phyloP scores from a whole-genome alignment of 1,140 invertebrate genomes.

The Rhagoletis pomonella region DNA sequence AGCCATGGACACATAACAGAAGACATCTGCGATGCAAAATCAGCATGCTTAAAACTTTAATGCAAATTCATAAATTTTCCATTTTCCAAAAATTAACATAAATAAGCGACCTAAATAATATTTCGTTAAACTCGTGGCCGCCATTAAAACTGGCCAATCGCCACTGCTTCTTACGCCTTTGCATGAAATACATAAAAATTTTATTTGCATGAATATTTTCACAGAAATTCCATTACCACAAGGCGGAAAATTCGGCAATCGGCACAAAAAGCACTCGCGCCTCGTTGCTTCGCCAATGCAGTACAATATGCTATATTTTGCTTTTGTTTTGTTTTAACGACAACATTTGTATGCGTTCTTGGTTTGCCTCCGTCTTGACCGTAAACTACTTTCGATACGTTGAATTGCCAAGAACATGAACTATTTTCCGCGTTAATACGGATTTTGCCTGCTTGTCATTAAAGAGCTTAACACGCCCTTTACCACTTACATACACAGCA shows the following conservation, averaged over 20 bases:
- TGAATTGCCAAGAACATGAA: not conserved
- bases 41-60: not conserved
- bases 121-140: not conserved
- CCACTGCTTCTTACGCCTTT: not conserved
- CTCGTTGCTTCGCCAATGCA: conserved; percentile 16
- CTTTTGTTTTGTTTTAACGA: not conserved
- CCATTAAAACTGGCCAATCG: not conserved
- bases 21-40: no score
- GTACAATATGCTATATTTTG: conserved; percentile 6
- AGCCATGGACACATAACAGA: no score
- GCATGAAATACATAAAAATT: not conserved
- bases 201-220: conserved; percentile 21
- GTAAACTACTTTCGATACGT: conserved; percentile 27
- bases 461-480: not conserved
- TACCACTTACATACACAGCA: not conserved
- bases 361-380: not conserved
- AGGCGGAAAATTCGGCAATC: not conserved
- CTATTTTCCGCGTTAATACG: not conserved
- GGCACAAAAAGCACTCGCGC: not conserved
- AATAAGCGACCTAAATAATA: not conserved
- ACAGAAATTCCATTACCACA: conserved; percentile 1
- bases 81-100: not conserved
- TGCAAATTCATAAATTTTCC: not conserved
- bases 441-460: not conserved
- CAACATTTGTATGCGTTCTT: not conserved